Base-by-base conservation (phyloP, 1,140 invertebrate species). In the Anastrepha obliqua region DNA sequence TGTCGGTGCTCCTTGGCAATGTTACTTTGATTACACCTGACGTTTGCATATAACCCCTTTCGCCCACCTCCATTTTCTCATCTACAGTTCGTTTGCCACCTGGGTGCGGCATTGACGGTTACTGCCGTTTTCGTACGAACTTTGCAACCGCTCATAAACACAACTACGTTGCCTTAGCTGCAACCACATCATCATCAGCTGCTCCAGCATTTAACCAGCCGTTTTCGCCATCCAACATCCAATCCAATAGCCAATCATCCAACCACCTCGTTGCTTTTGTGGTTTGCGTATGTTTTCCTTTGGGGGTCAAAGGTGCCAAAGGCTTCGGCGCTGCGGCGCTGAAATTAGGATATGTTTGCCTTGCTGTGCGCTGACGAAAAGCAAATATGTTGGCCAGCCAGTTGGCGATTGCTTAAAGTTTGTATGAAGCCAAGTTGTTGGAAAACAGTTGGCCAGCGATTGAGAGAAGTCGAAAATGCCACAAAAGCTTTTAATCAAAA, bases 401-500 rank as follows among this genome's bases (percentile, higher is more conserved):
- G 7, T 70, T 70, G 67, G 2, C 15, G 67, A 20, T 70, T 70
- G 67, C 11, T 47, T 70, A 29, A 29, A 81, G 17, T 81, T 55
- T 9, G 0, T 2, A 2, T 55, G n/a, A 4, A 15, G 20, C 20
- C 51, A 51, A 29, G 9, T 81, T 58, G n/a, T 8, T 1, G n/a
- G n/a, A 9, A 81, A 20, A 51, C 74, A 81, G 74, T 58, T 55
- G n/a, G 7, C 55, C 47, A 55, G 17, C 74, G 47, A 51, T 20
- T 55, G n/a, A 51, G 74, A n/a, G n/a, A 74, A 81, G 74, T 81
- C 47, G 55, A 15, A 55, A 81, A 20, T 55, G 20, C 20, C 74
- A 81, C 51, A 29, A n/a, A 6, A 74, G 74, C 74, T 58, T 81
- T 81, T 81, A 81, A 81, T 81, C 74, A 81, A 81, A 81, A 81